phyloP scores from a whole-genome alignment of 2,888 invertebrate genomes.

The Dromius quadrimaculatus region DNA sequence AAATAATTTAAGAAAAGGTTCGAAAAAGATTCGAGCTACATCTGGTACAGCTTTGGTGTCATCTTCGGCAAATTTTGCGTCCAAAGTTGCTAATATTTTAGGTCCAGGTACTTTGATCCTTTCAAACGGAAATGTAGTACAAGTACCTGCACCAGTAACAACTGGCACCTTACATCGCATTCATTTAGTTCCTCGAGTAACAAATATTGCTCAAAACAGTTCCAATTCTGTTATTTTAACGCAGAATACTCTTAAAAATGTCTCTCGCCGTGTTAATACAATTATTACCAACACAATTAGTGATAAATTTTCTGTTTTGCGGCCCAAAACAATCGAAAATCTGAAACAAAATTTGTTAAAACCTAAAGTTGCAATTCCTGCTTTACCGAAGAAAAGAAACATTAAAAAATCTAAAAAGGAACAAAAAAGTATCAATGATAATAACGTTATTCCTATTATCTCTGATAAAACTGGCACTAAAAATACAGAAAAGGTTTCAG shows the following conservation, averaged over 20 bases:
- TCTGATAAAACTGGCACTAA: neutral
- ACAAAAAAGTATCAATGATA: too few relatives aligned
- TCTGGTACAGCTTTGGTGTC: neutral
- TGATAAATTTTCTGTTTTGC: neutral
- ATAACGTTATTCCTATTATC: too few relatives aligned
- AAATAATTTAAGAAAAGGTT: neutral
- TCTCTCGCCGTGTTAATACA: neutral
- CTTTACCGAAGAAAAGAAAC: conserved; percentile 12
- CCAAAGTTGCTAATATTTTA: conserved; percentile 52
- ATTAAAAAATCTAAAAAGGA: conserved; percentile 7
- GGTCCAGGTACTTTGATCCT: conserved; percentile 64
- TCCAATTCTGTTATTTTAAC: conserved; percentile 8
- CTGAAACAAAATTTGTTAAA: neutral
- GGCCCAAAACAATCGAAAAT: conserved; percentile 4
- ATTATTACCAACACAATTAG: neutral
- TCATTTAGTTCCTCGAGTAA: conserved; percentile 3
- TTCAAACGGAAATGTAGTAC: conserved; percentile 63
- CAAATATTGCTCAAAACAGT: neutral
- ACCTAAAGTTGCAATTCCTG: conserved; percentile 12
- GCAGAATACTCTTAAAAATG: neutral
- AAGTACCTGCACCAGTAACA: conserved; percentile 59
- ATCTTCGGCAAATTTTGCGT: neutral
- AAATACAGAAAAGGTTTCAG: too few relatives aligned
- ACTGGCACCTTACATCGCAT: conserved; percentile 28
- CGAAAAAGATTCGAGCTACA: conserved; percentile 18